phyloP scores from a whole-genome alignment of 2,888 invertebrate species.

The Cephonodes hylas region DNA sequence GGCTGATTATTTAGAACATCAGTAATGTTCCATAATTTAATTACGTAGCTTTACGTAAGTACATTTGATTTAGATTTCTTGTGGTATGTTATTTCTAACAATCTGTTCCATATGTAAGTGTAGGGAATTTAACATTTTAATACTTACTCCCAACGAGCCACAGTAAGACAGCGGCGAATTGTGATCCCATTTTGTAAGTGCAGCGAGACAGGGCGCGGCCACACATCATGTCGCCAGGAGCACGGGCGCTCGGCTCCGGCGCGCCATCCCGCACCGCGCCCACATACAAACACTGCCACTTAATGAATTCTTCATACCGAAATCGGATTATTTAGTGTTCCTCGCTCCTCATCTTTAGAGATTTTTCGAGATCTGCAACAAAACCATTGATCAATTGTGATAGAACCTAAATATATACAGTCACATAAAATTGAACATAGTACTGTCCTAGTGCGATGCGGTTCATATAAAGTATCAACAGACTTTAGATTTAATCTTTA shows the following conservation, averaged over 20 bases:
- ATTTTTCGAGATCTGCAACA: neutral
- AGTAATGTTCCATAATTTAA: neutral
- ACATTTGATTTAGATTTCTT: no score
- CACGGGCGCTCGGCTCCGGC: conserved; percentile 47
- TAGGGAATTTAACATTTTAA: no score
- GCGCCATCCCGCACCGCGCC: conserved; percentile 44
- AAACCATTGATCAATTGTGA: neutral
- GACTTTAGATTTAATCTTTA: no score
- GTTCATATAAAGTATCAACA: no score
- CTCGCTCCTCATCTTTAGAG: conserved; percentile 32
- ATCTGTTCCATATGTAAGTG: no score
- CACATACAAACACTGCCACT: conserved; percentile 57
- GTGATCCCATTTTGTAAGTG: conserved; percentile 62
- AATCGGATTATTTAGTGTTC: conserved; percentile 38
- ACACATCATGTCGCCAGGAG: conserved; percentile 61
- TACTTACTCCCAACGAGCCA: conserved; percentile 76
- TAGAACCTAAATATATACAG: no score
- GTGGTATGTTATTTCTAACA: no score
- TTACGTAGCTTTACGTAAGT: no score
- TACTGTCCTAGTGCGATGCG: no score
- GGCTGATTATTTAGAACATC: neutral
- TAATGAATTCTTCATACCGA: conserved; percentile 35
- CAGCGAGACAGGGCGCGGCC: conserved; percentile 33
- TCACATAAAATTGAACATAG: no score
- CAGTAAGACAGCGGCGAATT: conserved; percentile 62